Percentiles rank a stretch among this genome's conserved stretches.
phyloP scores from a whole-genome alignment of 2,888 invertebrate genomes.

The Epinotia bilunana region DNA sequence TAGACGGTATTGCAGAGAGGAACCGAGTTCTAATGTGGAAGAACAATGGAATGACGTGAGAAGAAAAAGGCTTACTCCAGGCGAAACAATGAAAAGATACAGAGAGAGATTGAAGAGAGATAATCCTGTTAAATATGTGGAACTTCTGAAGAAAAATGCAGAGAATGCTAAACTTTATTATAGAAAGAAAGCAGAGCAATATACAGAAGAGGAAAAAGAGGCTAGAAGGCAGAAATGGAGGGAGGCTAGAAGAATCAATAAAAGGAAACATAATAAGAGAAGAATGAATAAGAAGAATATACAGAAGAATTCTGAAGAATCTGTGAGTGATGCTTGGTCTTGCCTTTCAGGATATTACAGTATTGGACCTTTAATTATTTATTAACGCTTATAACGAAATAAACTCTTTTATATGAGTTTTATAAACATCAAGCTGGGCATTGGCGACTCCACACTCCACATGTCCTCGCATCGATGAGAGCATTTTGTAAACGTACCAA shows the following conservation, averaged over 20 bases:
- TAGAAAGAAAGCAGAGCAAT: neutral
- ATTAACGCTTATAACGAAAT: too few species aligned
- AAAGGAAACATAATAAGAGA: neutral
- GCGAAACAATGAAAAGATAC: neutral
- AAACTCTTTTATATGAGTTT: too few species aligned
- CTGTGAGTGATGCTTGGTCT: neutral
- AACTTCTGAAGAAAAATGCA: neutral
- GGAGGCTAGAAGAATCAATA: neutral
- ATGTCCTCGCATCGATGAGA: too few species aligned
- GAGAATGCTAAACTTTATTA: neutral
- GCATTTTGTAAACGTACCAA: too few species aligned
- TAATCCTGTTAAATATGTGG: neutral
- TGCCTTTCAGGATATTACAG: neutral
- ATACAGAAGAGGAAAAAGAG: neutral
- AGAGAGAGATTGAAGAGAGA: conserved; percentile 1
- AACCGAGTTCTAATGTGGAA: neutral
- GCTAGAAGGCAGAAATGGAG: neutral
- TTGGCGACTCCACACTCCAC: too few species aligned
- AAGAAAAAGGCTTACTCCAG: neutral
- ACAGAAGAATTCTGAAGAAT: neutral
- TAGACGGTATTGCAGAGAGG: neutral
- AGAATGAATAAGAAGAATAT: neutral
- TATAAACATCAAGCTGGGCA: too few species aligned
- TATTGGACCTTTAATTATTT: too few species aligned
- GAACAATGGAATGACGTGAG: neutral